Conservation (phyloP, 2,113 vertebrate species). For the Xenus cinereus region DNA sequence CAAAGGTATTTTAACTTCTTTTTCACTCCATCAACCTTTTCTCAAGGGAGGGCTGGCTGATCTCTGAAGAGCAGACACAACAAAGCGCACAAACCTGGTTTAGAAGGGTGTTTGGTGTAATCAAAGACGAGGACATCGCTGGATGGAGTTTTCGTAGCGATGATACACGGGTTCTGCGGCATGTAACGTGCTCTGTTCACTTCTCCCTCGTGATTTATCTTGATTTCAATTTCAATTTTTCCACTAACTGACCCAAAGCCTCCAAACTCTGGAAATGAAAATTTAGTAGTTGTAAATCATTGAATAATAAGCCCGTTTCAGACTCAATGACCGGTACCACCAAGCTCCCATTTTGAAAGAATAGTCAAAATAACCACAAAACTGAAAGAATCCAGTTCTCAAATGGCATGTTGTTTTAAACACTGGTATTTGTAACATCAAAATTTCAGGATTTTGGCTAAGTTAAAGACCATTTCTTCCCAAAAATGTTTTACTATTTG, state of each 20-base stretch:
- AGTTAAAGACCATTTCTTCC: neutral
- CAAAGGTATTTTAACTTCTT: neutral
- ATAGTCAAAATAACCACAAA: neutral
- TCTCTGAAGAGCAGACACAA: neutral
- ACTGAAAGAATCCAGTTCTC: neutral
- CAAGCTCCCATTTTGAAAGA: neutral
- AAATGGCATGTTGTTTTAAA: neutral
- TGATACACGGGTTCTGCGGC: slow-evolving; percentile 98
- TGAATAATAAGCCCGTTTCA: neutral
- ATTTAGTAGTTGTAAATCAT: neutral
- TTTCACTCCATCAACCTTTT: neutral
- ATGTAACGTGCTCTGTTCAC: slow-evolving; percentile 98
- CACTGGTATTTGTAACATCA: neutral
- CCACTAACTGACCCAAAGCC: slow-evolving; percentile 98
- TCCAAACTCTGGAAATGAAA: slow-evolving; percentile 86
- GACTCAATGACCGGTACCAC: neutral
- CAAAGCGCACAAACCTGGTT: slow-evolving; percentile 81
- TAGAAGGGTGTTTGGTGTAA: slow-evolving; percentile 98
- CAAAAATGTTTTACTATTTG: neutral
- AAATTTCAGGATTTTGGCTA: neutral
- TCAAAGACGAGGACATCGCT: slow-evolving; percentile 98
- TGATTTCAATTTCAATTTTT: slow-evolving; percentile 98
- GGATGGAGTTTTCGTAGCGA: slow-evolving; percentile 97
- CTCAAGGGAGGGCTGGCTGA: neutral
- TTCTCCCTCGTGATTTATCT: slow-evolving; percentile 98